Conservation (phyloP, 2,797 vertebrate genomes). For the Tarsius wallacei region DNA sequence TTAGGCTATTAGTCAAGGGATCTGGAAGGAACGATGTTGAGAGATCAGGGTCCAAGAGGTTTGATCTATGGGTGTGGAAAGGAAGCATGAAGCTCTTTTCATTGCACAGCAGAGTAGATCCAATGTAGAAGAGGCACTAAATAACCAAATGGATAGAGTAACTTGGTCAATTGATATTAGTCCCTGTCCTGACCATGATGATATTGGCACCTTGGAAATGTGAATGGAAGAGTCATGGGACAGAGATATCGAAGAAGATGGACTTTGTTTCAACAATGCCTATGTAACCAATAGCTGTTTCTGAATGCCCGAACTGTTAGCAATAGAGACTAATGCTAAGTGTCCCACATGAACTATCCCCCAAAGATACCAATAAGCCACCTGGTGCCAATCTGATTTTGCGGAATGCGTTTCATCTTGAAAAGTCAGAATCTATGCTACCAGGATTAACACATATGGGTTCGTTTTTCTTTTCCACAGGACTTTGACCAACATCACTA, state of each 20-base stretch:
- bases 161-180: neutral
- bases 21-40: neutral
- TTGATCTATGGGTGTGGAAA: neutral
- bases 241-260: neutral
- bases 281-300: neutral
- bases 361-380: neutral
- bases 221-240: neutral
- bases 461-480: neutral
- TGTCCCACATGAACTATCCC: neutral
- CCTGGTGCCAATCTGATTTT: conserved; percentile 35
- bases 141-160: neutral
- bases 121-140: neutral
- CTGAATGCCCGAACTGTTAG: neutral
- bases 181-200: neutral
- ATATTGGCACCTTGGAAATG: neutral
- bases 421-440: conserved; percentile 27
- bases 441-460: neutral
- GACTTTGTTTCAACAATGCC: neutral
- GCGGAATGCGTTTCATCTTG: neutral
- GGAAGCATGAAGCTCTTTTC: neutral
- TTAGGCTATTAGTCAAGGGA: neutral
- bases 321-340: neutral
- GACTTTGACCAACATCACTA: neutral
- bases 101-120: neutral
- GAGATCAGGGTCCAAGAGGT: conserved; percentile 18